Base-by-base conservation (phyloP, 2,113 vertebrate species). In the Sylvia atricapilla region DNA sequence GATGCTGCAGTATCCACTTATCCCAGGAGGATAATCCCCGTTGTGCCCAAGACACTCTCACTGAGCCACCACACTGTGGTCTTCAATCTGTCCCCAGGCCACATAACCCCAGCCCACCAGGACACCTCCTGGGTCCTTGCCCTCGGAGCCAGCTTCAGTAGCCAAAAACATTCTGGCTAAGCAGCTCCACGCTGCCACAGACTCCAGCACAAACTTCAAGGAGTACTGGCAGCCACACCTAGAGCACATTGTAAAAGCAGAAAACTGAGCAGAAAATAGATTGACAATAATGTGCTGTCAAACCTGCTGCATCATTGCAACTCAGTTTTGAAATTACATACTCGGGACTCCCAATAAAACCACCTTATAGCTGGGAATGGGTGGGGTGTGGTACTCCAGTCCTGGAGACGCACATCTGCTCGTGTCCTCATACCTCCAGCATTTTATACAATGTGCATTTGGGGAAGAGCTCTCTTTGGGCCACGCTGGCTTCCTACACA, bases 271-370 rank as follows among this genome's bases (percentile, higher is more conserved):
- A 49, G 13, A 14, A 41, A 3, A 39, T 3, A 37, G 11, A 21
- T 3, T 41, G 53, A 62, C 27, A n/a, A 3, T 1, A 3, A 69
- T 19, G 43, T 46, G 35, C 67, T 37, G 44, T 43, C 53, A 55
- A 4, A 64, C 2, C 2, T 55, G 44, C 52, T 21, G 41, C 33
- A 7, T 35, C 28, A 59, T 4, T 52, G 50, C 55, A 60, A 9
- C 7, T 33, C 31, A 3, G 37, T 24, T 84, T 81, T 80, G 46
- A 66, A 87, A 67, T 0, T 0, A 53, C 0, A 0, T 22, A 17
- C 46, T 64, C 33, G 13, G 0, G 2, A n/a, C 27, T 44, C 31
- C 11, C 15, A 39, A 27, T 37, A 17, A 43, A 58, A 21, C 23
- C 35, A 5, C 30, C 14, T 66, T 56, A 17, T 0, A 37, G 76